Percentiles rank a stretch among this genome's conserved stretches.
These are phyloP conservation scores for Thera britannica DNA, from an alignment of 2,888 invertebrate species.

Conservation along the genomic window DNA sequence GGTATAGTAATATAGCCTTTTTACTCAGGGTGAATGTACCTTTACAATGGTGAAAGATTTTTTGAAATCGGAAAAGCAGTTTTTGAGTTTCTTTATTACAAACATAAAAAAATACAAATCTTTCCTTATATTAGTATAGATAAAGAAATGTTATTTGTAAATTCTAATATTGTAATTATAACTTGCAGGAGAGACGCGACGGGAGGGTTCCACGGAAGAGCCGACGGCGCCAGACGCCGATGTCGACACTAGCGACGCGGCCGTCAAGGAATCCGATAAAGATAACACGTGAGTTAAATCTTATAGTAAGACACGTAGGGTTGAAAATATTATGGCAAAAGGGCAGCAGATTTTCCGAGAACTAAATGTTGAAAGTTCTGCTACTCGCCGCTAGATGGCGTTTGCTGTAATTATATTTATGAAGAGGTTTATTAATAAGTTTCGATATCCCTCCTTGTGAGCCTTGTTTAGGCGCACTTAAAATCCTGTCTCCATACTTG, in stretches of 20 bases:
- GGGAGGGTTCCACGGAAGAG: slow-evolving; percentile 78
- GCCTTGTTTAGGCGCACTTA: too few species aligned
- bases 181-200: slow-evolving; percentile 67
- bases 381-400: slow-evolving; percentile 45
- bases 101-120: too few species aligned
- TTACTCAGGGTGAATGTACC: too few species aligned
- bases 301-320: neutral
- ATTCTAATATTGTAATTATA: slow-evolving; percentile 6
- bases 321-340: neutral
- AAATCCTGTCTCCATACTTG: too few species aligned
- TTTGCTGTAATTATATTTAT: neutral
- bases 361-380: slow-evolving; percentile 32
- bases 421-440: too few species aligned
- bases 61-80: too few species aligned
- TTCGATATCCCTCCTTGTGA: too few species aligned
- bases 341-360: neutral
- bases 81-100: too few species aligned
- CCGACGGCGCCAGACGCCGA: slow-evolving; percentile 70
- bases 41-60: too few species aligned
- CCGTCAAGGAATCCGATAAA: slow-evolving; percentile 70
- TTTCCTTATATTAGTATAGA: too few species aligned
- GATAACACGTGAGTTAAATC: slow-evolving; percentile 57
- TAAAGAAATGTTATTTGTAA: neutral
- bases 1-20: too few species aligned
- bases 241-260: slow-evolving; percentile 64